These are phyloP conservation scores for Apis florea DNA, from an alignment of 1,140 invertebrate genomes.

Conservation along the genomic window DNA sequence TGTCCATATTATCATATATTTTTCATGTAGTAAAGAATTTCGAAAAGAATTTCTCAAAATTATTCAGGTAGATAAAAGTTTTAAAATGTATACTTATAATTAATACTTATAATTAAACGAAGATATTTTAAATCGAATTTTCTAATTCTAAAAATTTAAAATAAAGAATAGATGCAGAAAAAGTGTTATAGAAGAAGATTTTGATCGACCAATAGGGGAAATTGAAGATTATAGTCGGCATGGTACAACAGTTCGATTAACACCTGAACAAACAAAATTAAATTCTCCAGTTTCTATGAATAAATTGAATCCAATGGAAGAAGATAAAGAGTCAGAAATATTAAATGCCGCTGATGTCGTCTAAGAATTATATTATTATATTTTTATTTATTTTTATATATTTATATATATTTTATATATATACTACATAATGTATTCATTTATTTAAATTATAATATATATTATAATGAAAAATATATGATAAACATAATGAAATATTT, in stretches of 20 bases:
- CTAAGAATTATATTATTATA: slow-evolving; percentile 21
- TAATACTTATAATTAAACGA: not conserved
- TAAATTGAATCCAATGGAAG: slow-evolving; percentile 39
- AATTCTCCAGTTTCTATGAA: slow-evolving; percentile 51
- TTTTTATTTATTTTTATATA: not conserved
- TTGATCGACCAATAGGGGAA: slow-evolving; percentile 50
- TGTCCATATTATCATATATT: slow-evolving; percentile 46
- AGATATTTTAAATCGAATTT: not conserved
- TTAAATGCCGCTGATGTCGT: slow-evolving; percentile 48
- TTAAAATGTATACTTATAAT: not conserved
- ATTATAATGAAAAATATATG: no score
- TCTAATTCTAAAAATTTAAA: not conserved
- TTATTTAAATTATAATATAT: not conserved
- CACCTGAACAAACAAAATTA: slow-evolving; percentile 56
- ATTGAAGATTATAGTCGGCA: slow-evolving; percentile 58
- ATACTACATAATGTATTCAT: not conserved
- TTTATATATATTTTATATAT: slow-evolving; percentile 1
- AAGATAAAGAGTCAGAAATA: slow-evolving; percentile 39
- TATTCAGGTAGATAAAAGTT: slow-evolving; percentile 31
- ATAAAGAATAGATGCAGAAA: slow-evolving; percentile 43
- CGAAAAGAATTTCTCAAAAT: slow-evolving; percentile 41
- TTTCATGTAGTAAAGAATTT: slow-evolving; percentile 50
- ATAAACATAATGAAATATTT: not conserved
- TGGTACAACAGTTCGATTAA: slow-evolving; percentile 54
- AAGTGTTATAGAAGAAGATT: slow-evolving; percentile 24